Conservation (phyloP, 2,888 invertebrate species). For the Melanostoma mellinum region DNA sequence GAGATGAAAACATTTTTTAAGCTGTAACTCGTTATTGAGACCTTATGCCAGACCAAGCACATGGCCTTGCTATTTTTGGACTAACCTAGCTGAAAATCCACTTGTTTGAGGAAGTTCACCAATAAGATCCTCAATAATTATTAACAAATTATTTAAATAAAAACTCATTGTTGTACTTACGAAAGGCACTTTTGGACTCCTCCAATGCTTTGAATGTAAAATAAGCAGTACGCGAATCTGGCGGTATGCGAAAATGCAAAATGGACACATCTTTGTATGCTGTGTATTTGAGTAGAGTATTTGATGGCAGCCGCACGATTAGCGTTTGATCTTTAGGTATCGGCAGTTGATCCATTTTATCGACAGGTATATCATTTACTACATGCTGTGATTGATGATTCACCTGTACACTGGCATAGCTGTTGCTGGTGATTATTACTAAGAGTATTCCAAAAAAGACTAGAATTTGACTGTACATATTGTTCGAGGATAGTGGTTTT, state of each 20-base stretch:
- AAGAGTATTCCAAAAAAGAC: conserved; percentile 65
- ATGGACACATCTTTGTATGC: conserved; percentile 85
- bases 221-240: conserved; percentile 82
- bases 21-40: too few relatives aligned
- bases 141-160: too few relatives aligned
- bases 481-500: conserved; percentile 23
- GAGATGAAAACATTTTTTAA: too few relatives aligned
- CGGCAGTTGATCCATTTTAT: conserved; percentile 76
- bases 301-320: conserved; percentile 82
- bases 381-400: conserved; percentile 74
- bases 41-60: too few relatives aligned
- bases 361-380: conserved; percentile 73
- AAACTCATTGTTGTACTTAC: conserved; percentile 76
- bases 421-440: conserved; percentile 65
- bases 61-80: too few relatives aligned
- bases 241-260: conserved; percentile 84
- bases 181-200: conserved; percentile 82
- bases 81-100: too few relatives aligned
- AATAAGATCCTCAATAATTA: not conserved
- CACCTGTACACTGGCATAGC: conserved; percentile 76
- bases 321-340: conserved; percentile 78
- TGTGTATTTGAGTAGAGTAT: conserved; percentile 83
- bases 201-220: conserved; percentile 82
- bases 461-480: conserved; percentile 59
- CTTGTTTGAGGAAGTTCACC: not conserved